Percentiles rank a stretch among this genome's conserved stretches.
Evolutionary conservation across 1,140 invertebrate genomes (phyloP).

Genomic region (Alviniconcha marisindica): DNA sequence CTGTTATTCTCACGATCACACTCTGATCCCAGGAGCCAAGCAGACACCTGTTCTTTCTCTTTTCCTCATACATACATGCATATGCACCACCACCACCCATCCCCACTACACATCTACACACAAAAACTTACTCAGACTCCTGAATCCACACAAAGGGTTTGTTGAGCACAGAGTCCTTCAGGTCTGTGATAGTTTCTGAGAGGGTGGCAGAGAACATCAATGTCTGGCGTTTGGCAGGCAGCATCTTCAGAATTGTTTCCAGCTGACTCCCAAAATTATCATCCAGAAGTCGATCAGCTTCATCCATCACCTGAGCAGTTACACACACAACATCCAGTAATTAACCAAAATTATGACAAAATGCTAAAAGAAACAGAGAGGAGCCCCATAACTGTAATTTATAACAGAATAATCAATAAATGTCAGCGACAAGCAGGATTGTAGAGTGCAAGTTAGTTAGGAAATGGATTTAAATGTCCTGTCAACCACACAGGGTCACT

Average conservation of each 20-base stretch:
- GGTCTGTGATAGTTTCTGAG: slow-evolving; percentile 70
- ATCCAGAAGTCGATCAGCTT: slow-evolving; percentile 76
- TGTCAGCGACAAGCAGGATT: no score
- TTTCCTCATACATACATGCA: not conserved
- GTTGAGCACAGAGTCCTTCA: slow-evolving; percentile 67
- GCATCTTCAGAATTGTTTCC: slow-evolving; percentile 72
- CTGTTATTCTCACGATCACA: no score
- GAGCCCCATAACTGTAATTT: no score
- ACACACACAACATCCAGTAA: no score
- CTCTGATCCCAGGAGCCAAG: no score
- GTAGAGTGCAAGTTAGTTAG: no score
- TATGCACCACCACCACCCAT: not conserved
- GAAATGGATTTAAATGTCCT: no score
- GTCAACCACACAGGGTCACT: no score
- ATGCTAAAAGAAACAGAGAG: no score
- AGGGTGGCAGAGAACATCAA: slow-evolving; percentile 77
- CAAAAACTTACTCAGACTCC: slow-evolving; percentile 62
- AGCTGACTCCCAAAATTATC: slow-evolving; percentile 76
- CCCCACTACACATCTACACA: not conserved
- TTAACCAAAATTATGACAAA: no score
- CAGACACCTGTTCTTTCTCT: no score
- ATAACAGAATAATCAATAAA: no score
- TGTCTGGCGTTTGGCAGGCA: slow-evolving; percentile 75
- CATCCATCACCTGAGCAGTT: slow-evolving; percentile 74
- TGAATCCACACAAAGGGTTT: slow-evolving; percentile 75